phyloP scores from a whole-genome alignment of 2,113 vertebrate species.

The Corythornis cristatus region DNA sequence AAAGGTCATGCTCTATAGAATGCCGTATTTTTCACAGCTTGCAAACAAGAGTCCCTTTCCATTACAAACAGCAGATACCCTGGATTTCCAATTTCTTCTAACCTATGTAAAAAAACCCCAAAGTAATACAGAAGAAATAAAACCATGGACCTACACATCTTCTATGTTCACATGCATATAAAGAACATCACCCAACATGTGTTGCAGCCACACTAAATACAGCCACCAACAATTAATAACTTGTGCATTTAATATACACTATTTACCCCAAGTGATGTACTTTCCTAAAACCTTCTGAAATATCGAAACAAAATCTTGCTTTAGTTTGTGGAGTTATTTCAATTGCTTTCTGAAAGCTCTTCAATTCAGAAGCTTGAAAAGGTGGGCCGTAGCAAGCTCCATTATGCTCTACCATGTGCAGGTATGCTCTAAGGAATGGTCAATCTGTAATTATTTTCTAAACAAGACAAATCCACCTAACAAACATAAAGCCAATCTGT shows the following conservation, averaged over 20 bases:
- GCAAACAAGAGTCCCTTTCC: background rate
- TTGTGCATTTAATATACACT: background rate
- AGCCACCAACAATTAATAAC: background rate
- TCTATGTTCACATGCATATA: background rate
- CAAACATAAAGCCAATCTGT: background rate
- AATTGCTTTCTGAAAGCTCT: background rate
- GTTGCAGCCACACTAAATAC: background rate
- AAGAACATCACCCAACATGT: background rate
- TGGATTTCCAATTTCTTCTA: background rate
- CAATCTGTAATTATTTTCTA: background rate
- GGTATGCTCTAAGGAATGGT: background rate
- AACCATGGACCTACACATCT: background rate
- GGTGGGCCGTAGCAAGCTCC: background rate
- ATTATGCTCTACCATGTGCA: background rate
- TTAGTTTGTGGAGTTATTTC: background rate
- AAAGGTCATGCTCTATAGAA: background rate
- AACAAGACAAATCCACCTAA: background rate
- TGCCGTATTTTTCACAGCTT: background rate
- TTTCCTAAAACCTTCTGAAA: background rate
- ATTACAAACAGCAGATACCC: background rate
- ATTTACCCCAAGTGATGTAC: background rate
- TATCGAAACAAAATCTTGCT: background rate
- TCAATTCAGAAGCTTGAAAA: background rate
- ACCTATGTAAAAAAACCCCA: background rate
- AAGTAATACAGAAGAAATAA: background rate